These are phyloP conservation scores for Nothocercus julius DNA, from an alignment of 2,113 vertebrate species.

Conservation along the genomic window DNA sequence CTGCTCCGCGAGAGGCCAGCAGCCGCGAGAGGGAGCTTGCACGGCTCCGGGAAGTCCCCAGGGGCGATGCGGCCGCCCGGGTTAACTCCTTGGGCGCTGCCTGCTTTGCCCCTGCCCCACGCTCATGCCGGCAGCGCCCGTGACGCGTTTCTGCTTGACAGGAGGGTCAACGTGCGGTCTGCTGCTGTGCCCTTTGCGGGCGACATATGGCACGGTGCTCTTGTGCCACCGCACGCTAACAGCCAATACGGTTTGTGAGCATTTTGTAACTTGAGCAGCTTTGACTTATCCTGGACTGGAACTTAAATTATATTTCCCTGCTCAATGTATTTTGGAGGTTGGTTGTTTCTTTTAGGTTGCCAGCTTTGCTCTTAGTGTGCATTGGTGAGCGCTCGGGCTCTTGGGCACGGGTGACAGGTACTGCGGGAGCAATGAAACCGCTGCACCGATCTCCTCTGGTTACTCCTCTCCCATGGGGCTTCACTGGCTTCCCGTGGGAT, in stretches of 20 bases:
- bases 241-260: not conserved
- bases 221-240: not conserved
- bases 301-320: not conserved
- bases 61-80: no score
- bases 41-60: not conserved
- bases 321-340: not conserved
- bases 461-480: not conserved
- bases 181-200: fast-evolving
- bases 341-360: not conserved
- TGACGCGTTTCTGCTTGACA: fast-evolving
- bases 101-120: not conserved
- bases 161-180: fast-evolving
- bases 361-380: not conserved
- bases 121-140: fast-evolving
- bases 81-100: not conserved
- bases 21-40: not conserved
- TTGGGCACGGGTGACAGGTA: not conserved
- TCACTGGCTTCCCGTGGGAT: not conserved
- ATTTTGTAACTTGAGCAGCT: fast-evolving
- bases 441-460: not conserved
- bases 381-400: not conserved
- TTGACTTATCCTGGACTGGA: not conserved
- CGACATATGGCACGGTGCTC: fast-evolving
- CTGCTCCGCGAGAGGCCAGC: fast-evolving
- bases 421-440: not conserved